Base-by-base conservation (phyloP, 2,113 vertebrate species). In the Brevimyrus niger region DNA sequence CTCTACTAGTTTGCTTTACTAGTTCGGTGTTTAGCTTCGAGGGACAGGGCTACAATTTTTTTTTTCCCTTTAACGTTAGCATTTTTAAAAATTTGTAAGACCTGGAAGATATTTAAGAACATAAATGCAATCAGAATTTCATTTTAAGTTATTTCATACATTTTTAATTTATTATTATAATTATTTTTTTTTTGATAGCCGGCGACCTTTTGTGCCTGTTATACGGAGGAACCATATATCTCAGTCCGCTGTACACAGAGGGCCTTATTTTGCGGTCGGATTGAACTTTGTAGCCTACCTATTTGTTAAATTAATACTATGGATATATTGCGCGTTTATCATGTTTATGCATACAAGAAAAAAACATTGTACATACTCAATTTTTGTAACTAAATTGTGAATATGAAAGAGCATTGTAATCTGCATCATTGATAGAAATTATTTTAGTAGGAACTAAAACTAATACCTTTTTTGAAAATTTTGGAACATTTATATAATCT, bases 401-500 rank as follows among this genome's bases (percentile, higher is more conserved):
- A 95, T 93, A 92, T 94, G 92, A 91, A 91, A 90, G 88, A 93
- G 91, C 96, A 95, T 95, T 96, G 94, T 95, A 96, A 96, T 95
- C 92, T 93, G 90, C 89, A 90, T 91, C 92, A 94, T 91, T 94
- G 92, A 96, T 92, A 95, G 86, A 90, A 96, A 96, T 93, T 96
- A 96, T 96, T 96, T 96, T 96, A 96, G 95, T 96, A 89, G 21
- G 73, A 55, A 95, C 93, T 88, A 93, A 92, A 38, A 69, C 9
- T 92, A 61, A 91, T 92, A 95, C 44, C 95, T 96, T 94, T 95
- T 95, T 92, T 93, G 89, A 90, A 91, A 92, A 90, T 91, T 91
- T 90, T 92, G 85, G 93, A 91, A 91, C 76, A 48, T 96, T 96
- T 96, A 93, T 96, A 94, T 94, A 94, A 96, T 95, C 95, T 95